Evolutionary conservation across 2,888 invertebrate genomes (phyloP), one percentile per base, ranked within the genome.

Genomic region (Stramonita haemastoma): DNA sequence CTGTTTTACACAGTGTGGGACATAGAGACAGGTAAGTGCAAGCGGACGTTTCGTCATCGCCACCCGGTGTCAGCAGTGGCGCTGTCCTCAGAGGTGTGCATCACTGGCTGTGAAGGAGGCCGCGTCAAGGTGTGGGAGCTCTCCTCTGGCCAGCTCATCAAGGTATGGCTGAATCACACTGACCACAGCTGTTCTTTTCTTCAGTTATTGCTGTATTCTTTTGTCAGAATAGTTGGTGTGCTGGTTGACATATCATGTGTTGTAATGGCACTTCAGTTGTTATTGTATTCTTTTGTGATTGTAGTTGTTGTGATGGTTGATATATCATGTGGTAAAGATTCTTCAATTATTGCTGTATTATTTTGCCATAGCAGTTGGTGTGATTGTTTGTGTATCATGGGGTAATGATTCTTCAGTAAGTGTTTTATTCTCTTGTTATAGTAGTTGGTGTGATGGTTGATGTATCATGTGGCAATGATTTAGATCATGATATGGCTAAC

Each of bases 121-220:
- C 93, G 93, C 86, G 95, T 96, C 79, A 96, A 96, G 91, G 96
- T 96, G 70, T 96, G 96, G 96, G 93, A 95, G 90, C 90, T 96
- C 56, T 91, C 92, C 57, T 92, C 94, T 60, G 95, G 95, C 32
- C 90, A 94, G 77, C 93, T 96, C 15, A 94, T 96, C 87, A 96
- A 96, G 95, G 96, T 96, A 89, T 83, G 32, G 73, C 8, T 29
- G 13, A 46, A 22, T 26, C n/a, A n/a, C 73, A n/a, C 1, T n/a
- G 8, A 26, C 73, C 73, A 73, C 26, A n/a, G n/a, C n/a, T 8
- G 8, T 73, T n/a, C 1, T 73, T 73, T n/a, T n/a, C n/a, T n/a
- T n/a, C 73, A 73, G 73, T 22, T 73, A 8, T n/a, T n/a, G 26
- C n/a, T 73, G 4, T 73, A 26, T 11, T 6, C n/a, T 26, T n/a